Base-by-base conservation (phyloP, 2,797 vertebrate species). In the Arnoldichthys spilopterus region DNA sequence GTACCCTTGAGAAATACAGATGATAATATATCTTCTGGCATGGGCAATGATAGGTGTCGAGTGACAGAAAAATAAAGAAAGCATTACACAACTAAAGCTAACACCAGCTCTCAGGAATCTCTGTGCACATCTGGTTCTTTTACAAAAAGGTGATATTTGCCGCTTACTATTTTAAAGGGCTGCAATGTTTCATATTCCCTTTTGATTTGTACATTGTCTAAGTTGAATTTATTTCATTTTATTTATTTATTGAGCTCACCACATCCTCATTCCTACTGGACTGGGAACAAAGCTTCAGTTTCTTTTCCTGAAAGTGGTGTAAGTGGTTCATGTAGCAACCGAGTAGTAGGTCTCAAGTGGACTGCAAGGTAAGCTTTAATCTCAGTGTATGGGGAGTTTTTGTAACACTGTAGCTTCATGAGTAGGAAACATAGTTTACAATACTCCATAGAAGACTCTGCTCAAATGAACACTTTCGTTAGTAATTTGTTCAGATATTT, bases 1-100 rank as follows among this genome's bases (percentile, higher is more conserved):
- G 77, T 61, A 76, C 81, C 87, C 83, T 93, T 93, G 90, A 94
- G 93, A 96, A 96, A 96, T 96, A 96, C 95, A 95, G 94, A 96
- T 93, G 85, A 87, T 77, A 85, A 84, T 79, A 68, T 67, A 78
- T 26, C 34, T 47, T 73, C n/a, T 69, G 20, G 9, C 15, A 24
- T 22, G 61, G n/a, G 32, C 11, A 43, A n/a, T 59, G 26, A 40
- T 32, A 69, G 56, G 54, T 79, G 37, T 34, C 20, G 37, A 72
- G 74, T 71, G 51, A 15, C 40, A 40, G n/a, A 58, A 43, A 51
- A 66, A 40, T 22, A 54, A 54, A 37, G 30, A 40, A 74, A 56
- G 5, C 26, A 61, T 24, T 54, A 26, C 6, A 56, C 51, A 71
- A 45, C 51, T 49, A 20, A 49, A 40, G 7, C 30, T 26, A 49